Percentiles rank a stretch among this genome's conserved stretches.
phyloP scores from a whole-genome alignment of 1,140 invertebrate species.

The Scaptodrosophila lebanonensis region DNA sequence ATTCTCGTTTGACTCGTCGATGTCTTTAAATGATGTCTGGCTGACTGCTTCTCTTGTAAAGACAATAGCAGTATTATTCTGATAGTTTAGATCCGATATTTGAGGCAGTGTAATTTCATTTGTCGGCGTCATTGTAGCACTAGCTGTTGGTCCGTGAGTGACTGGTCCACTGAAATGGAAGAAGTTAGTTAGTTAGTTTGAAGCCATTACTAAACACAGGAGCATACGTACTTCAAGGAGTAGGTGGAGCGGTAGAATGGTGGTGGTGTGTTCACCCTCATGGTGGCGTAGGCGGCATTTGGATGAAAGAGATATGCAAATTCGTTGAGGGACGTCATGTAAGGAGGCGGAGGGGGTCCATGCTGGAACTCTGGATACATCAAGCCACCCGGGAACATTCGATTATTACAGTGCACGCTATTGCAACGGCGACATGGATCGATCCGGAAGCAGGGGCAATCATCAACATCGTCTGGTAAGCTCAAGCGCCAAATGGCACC shows the following conservation, averaged over 20 bases:
- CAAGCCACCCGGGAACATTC: constrained; percentile 48
- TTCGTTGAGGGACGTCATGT: constrained; percentile 68
- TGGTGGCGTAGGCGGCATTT: constrained; percentile 24
- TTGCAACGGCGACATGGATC: constrained; percentile 71
- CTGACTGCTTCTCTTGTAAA: constrained; percentile 21
- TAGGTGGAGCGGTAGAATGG: constrained; percentile 70
- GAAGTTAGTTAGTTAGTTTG: no score
- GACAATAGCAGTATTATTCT: constrained; percentile 21
- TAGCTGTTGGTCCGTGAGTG: constrained; percentile 5
- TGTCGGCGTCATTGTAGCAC: constrained; percentile 27
- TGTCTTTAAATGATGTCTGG: constrained; percentile 42
- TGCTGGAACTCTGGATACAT: constrained; percentile 71
- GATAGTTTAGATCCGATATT: neutral
- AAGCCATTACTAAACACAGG: no score
- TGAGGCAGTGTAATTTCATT: constrained; percentile 15
- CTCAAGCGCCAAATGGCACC: constrained; percentile 70
- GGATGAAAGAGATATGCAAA: constrained; percentile 61
- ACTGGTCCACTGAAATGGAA: constrained; percentile 28
- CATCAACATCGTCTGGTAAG: constrained; percentile 60
- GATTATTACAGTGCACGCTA: constrained; percentile 65
- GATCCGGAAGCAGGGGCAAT: constrained; percentile 63
- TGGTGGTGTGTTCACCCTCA: constrained; percentile 62
- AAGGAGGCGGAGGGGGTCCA: constrained; percentile 69
- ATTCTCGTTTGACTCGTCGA: constrained; percentile 25
- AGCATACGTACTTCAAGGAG: constrained; percentile 61